Percentiles rank a stretch among this genome's conserved stretches.
Conservation (phyloP, 2,888 invertebrate species). For the Macropis europaea region DNA sequence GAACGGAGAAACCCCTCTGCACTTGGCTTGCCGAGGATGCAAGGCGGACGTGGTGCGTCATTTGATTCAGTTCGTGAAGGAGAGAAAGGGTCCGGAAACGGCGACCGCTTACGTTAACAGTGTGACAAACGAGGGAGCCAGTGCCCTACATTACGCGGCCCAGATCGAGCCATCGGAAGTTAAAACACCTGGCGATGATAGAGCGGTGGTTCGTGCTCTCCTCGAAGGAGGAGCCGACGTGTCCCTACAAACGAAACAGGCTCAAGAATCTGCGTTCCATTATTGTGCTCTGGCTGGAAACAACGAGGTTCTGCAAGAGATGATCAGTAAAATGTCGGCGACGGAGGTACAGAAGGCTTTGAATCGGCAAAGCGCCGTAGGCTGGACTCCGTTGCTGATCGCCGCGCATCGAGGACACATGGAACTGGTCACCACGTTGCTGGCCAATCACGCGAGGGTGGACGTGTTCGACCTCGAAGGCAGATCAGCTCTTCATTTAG, state of each 20-base stretch:
- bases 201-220: constrained; percentile 94
- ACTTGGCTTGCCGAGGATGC: constrained; percentile 94
- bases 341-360: constrained; percentile 96
- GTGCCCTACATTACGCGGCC: constrained; percentile 96
- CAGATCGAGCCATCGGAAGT: constrained; percentile 92
- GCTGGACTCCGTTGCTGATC: constrained; percentile 98
- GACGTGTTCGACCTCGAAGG: constrained; percentile 99
- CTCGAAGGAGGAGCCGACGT: constrained; percentile 96
- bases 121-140: constrained; percentile 95
- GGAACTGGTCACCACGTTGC: constrained; percentile 93
- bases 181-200: constrained; percentile 86
- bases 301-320: constrained; percentile 96
- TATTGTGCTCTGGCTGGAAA: constrained; percentile 97
- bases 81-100: constrained; percentile 87
- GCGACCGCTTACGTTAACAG: constrained; percentile 93
- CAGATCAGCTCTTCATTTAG: constrained; percentile 96
- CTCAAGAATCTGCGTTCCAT: constrained; percentile 96
- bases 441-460: constrained; percentile 97
- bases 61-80: constrained; percentile 91
- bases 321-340: constrained; percentile 94
- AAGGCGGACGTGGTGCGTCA: constrained; percentile 92
- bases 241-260: constrained; percentile 90
- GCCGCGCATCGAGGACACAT: constrained; percentile 98
- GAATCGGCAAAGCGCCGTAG: constrained; percentile 95
- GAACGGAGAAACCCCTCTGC: constrained; percentile 97